Evolutionary conservation across 2,113 vertebrate species (phyloP), one percentile per base, ranked within the genome.

Genomic region (Hippocampus mohnikei): DNA sequence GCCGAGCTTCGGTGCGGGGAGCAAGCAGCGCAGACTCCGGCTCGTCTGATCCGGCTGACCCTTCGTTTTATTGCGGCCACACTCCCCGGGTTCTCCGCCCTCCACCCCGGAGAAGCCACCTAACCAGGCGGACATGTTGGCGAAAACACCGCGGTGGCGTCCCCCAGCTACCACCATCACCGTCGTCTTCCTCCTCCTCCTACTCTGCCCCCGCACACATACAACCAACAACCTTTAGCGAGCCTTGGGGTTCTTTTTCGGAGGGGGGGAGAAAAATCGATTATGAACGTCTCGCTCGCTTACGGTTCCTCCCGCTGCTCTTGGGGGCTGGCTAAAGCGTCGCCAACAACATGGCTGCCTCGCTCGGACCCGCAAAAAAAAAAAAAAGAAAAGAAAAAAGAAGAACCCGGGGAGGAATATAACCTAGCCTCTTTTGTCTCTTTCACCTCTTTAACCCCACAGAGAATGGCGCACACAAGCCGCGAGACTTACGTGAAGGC

Each of bases 301-400:
- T 91, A 83, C 86, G 80, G 77, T 84, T 89, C 80, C 82, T 88
- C 81, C 84, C 58, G 82, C 93, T 60, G 27, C 58, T 60, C 58
- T 60, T 27, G 58, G 58, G 58, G 58, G 58, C 27, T 60, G 58
- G 58, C 58, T 33, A 60, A 60, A 60, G 58, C 58, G 58, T 88
- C 94, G 94, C 94, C 96, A 96, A 97, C 96, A 98, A 98, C 96
- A 98, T 98, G 96, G 96, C 96, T 98, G 96, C 96, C 96, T 95
- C 87, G 93, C 94, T 94, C 89, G 95, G 94, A 95, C 94, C 94
- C 63, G 41, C 94, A 91, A 85, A 88, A 67, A 33, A 88, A 86
- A 81, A 80, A 71, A 91, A 94, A 94, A 94, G n/a, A 95, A 94
- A 42, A 11, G 13, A 95, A 94, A 94, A 93, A 89, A 93, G 92